Evolutionary conservation across 2,797 vertebrate species (phyloP), one percentile per base, ranked within the genome.

Genomic region (Apogon hyalosoma): DNA sequence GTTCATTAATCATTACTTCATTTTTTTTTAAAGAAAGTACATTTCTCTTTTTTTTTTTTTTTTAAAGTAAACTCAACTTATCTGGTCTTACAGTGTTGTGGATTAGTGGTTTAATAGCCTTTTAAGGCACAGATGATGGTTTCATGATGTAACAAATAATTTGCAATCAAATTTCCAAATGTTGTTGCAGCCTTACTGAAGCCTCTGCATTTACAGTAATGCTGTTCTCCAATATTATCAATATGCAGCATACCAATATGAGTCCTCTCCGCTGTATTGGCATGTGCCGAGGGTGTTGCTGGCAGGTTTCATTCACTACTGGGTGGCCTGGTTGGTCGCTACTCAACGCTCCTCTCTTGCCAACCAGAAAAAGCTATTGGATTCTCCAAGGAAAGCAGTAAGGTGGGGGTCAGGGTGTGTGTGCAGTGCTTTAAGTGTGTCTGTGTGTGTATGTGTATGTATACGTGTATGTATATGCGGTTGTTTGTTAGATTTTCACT

Each of bases 351-450:
- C 40, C 7, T 49, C 45, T 78, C 76, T 69, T 87, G 87, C 84
- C 86, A 89, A 85, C 72, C 63, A 77, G 53, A 94, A 92, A 91
- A 80, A 61, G 42, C 89, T 73, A 87, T 92, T 94, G 78, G 76
- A 69, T 69, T 65, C 41, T 57, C 31, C 1, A 18, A 58, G 50
- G 61, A 72, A 61, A 63, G 71, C 69, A 58, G 38, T 54, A 57
- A 79, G 63, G 70, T 77, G 3, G 67, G 53, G 55, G 61, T 75
- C 41, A 68, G 46, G 11, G 52, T 48, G 60, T 79, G 64, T 51
- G 49, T 64, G 48, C 56, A 33, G 2, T 33, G 31, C 31, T 33
- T 6, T 33, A 15, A 16, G 39, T 56, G 39, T 57, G 36, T 69
- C 2, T 63, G 60, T 39, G 21, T 51, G 55, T 48, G 53, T 31